phyloP scores from a whole-genome alignment of 2,797 vertebrate genomes.

The Danio kyathit region DNA sequence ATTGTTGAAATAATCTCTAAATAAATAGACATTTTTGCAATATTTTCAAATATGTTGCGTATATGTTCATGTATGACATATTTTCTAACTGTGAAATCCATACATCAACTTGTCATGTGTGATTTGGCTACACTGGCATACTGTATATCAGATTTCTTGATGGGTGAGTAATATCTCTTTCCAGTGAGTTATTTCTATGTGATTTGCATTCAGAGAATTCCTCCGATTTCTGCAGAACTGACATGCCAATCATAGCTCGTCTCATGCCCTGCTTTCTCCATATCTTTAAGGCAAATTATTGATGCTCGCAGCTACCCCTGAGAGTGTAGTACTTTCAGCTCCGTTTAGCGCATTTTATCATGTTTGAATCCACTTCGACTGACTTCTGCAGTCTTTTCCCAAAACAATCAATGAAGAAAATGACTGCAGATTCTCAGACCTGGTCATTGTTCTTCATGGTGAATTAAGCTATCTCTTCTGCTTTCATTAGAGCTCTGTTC shows the following conservation, averaged over 20 bases:
- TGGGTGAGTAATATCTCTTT: not conserved
- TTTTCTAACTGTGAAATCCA: too few relatives aligned
- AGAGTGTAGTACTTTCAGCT: not conserved
- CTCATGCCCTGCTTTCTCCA: not conserved
- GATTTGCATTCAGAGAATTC: not conserved
- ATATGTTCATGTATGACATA: too few relatives aligned
- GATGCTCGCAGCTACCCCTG: not conserved
- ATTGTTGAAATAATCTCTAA: too few relatives aligned
- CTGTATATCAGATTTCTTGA: too few relatives aligned
- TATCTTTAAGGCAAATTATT: not conserved
- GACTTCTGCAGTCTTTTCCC: not conserved
- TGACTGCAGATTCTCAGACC: slow-evolving; percentile 18
- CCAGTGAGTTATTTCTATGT: not conserved
- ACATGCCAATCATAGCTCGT: not conserved
- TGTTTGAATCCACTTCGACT: not conserved
- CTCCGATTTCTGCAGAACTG: not conserved
- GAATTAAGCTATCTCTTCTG: slow-evolving; percentile 29
- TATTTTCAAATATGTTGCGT: too few relatives aligned
- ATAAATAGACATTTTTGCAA: too few relatives aligned
- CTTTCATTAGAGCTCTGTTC: slow-evolving; percentile 4
- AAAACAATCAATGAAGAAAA: slow-evolving; percentile 4
- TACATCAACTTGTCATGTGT: too few relatives aligned
- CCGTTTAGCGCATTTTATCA: slow-evolving; percentile 5
- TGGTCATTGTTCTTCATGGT: not conserved
- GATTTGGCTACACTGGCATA: too few relatives aligned